Evolutionary conservation across 2,797 vertebrate species (phyloP), one percentile per base, ranked within the genome.

Genomic region (Thunnus albacares): DNA sequence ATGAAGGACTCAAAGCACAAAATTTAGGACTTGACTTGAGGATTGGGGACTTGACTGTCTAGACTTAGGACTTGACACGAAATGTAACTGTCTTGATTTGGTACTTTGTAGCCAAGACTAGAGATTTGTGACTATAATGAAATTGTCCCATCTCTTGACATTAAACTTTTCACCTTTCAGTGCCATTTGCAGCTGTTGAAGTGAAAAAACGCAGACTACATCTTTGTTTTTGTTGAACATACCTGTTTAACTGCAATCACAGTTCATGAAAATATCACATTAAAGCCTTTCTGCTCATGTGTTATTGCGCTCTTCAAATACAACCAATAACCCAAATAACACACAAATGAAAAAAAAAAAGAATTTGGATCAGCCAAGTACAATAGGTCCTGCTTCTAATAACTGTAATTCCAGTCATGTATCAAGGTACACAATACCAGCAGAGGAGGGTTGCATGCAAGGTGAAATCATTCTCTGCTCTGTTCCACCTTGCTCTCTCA

Each of bases 401-500:
- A 81, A 86, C 60, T 8, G 61, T 18, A 72, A 87, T 81, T 62
- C 20, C 69, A 83, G 83, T 71, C 73, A 41, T 80, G 84, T 74
- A 80, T 87, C 71, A 30, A 71, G 77, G 83, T 72, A 63, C 72
- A 68, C 76, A 59, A 52, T 70, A 77, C 60, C 52, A 72, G 73
- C 38, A 26, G 61, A 83, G 63, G 68, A 85, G 81, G 67, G 81
- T 88, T 89, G 92, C 92, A 90, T 94, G 92, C 90, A 84, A 91
- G 85, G 86, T 93, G 92, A 95, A 93, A 94, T 94, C 87, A 93
- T 88, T 90, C 82, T 83, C 77, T 75, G 90, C 91, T 79, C 74
- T 77, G 84, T 71, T 89, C 83, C 83, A 86, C 83, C 84, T 86
- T 81, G 55, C 73, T 79, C 87, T 81, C 88, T 67, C 83, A 79